These are phyloP conservation scores for Carcina quercana DNA, from an alignment of 2,888 invertebrate species.

Conservation along the genomic window DNA sequence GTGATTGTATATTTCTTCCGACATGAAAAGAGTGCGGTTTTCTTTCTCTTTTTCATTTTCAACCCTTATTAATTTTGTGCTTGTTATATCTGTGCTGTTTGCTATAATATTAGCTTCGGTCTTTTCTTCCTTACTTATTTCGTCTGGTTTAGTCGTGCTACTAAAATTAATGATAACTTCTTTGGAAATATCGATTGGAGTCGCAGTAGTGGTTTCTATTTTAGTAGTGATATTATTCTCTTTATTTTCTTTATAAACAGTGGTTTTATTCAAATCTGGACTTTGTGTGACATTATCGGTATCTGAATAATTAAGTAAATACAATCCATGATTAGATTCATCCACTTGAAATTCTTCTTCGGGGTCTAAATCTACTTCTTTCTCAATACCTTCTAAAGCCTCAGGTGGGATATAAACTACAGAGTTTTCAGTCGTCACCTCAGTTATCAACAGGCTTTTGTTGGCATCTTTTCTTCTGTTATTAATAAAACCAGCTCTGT, in stretches of 20 bases:
- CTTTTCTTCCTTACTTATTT: constrained; percentile 38
- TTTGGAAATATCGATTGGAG: constrained; percentile 19
- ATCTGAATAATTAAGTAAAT: constrained; percentile 66
- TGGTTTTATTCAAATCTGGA: constrained; percentile 37
- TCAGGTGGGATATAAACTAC: constrained; percentile 64
- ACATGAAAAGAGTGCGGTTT: constrained; percentile 74
- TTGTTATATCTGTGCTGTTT: constrained; percentile 49
- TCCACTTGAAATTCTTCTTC: constrained; percentile 73
- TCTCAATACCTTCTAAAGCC: constrained; percentile 57
- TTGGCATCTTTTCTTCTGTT: constrained; percentile 46
- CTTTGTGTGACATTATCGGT: constrained; percentile 53
- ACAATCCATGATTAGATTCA: constrained; percentile 68
- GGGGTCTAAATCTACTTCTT: constrained; percentile 62
- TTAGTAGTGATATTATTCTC: constrained; percentile 20
- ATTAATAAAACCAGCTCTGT: constrained; percentile 55
- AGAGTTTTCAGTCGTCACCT: constrained; percentile 44
- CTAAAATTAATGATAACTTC: constrained; percentile 23
- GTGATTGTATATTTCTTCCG: constrained; percentile 77
- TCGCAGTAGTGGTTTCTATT: constrained; percentile 24
- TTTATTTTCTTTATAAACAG: constrained; percentile 27
- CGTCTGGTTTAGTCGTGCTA: constrained; percentile 23
- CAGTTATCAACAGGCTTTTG: constrained; percentile 37
- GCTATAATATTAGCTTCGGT: constrained; percentile 42
- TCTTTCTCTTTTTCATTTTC: constrained; percentile 55
- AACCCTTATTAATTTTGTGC: constrained; percentile 38